Conservation (phyloP, 2,888 invertebrate genomes). For the Molanna angustata region DNA sequence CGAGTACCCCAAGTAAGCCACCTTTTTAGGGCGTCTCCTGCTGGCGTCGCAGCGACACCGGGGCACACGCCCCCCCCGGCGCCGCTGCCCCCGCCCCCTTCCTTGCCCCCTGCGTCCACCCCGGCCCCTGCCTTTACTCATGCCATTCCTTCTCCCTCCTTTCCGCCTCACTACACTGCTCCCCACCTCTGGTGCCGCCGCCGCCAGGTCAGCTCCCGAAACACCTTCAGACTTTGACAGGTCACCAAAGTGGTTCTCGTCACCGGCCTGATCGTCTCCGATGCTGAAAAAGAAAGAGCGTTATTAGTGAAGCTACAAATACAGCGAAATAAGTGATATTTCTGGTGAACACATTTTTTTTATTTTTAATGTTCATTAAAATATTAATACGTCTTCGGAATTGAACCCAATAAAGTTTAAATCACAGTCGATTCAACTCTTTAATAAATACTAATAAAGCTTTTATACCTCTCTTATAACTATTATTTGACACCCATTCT, state of each 20-base stretch:
- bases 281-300: constrained; percentile 8
- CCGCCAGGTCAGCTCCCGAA: constrained; percentile 10
- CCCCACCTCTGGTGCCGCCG: constrained; percentile 20
- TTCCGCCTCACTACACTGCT: constrained; percentile 11
- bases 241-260: neutral
- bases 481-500: no score
- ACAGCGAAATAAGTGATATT: no score
- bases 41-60: constrained; percentile 15
- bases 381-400: no score
- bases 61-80: constrained; percentile 19
- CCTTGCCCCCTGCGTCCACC: constrained; percentile 11
- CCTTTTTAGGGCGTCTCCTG: constrained; percentile 18
- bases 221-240: constrained; percentile 7
- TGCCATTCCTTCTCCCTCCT: constrained; percentile 4
- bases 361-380: no score
- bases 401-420: no score
- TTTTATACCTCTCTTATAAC: no score
- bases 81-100: constrained; percentile 13
- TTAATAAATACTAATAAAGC: no score
- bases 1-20: no score
- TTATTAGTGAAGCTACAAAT: neutral
- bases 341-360: no score
- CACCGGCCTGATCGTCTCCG: constrained; percentile 4
- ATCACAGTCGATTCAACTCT: no score
- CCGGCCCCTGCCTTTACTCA: constrained; percentile 14